Evolutionary conservation across 2,888 invertebrate genomes (phyloP), one percentile per base, ranked within the genome.

Genomic region (Morpho deidamia): DNA sequence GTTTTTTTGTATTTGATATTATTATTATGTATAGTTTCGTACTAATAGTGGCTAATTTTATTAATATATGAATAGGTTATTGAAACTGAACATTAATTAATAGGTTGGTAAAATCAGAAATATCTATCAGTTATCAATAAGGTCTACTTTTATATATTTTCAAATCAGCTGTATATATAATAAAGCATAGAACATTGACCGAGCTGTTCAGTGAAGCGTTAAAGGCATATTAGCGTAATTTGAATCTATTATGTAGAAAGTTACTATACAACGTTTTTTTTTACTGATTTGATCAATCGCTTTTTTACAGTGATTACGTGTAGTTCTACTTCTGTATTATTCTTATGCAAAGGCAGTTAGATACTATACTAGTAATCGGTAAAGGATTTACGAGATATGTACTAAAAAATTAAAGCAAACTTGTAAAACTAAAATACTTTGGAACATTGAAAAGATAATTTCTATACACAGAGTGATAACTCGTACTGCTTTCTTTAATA

Each of bases 151-250:
- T 12, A 12, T 34, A n/a, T 42, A 33, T 44, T 40, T 41, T 11
- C 10, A 12, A 14, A 51, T 54, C 55, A 51, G 44, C 47, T 56
- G 44, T 39, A 40, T 35, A 33, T 39, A 48, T 33, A 34, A 33
- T 34, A 43, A 60, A 47, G 40, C 47, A 39, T 51, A 47, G 55
- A 60, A 55, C 63, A 66, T 61, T 70, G 70, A 66, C 74, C 72
- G 53, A 64, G 8, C 67, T 74, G 66, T 38, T 33, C 68, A 61
- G 55, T 71, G 52, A 67, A 48, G 70, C 70, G 68, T 65, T 42
- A 58, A 66, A 62, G 61, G 47, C 44, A 49, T 37, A 48, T 58
- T 52, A 61, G 58, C 58, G 60, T 64, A 64, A 67, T 59, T 55
- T 42, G 40, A 50, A 57, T 58, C 57, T 55, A 59, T 57, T 53